Evolutionary conservation across 2,888 invertebrate species (phyloP), one percentile per base, ranked within the genome.

Genomic region (Acronicta aceris): DNA sequence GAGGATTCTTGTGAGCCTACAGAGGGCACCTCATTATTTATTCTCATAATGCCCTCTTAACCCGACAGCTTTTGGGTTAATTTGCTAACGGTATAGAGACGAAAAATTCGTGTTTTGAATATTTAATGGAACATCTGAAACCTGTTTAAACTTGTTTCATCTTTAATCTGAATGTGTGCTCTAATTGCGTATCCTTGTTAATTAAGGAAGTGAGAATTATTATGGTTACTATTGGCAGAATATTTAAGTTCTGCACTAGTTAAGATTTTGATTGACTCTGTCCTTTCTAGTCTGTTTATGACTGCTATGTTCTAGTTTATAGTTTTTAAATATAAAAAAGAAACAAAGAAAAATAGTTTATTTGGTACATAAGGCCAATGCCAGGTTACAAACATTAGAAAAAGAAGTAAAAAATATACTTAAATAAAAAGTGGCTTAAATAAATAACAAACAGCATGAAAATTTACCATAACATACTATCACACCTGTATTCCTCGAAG

Each of bases 21-120:
- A 27, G 33, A 50, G 43, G 71, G 73, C 53, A 70, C 56, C 86
- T 90, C 90, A 89, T 91, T 89, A 90, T 89, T 89, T 89, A 91
- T 91, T 91, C 90, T 89, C 87, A 89, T 87, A 89, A 89, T 89
- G 86, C 78, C 83, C 83, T 83, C 79, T 85, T 86, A 85, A 79
- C 89, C 86, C 87, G 67, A 69, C 81, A 80, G 81, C 82, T 74
- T 78, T 81, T 50, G 87, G 85, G 90, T 87, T 90, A 90, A 90
- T 90, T 89, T 85, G 84, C 73, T 74, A 84, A 86, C 83, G 89
- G 89, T 76, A 79, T 79, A 76, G 76, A 71, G 80, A 79, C 81
- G 80, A 84, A 82, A 86, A 89, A 86, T 80, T 84, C 86, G 86
- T 85, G 86, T 78, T 73, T 61, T 58, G 86, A 83, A 86, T 87